Evolutionary conservation across 92 coral and sea anemone genomes (phyloP).

Genomic region (Zoanthus sansibaricus): DNA sequence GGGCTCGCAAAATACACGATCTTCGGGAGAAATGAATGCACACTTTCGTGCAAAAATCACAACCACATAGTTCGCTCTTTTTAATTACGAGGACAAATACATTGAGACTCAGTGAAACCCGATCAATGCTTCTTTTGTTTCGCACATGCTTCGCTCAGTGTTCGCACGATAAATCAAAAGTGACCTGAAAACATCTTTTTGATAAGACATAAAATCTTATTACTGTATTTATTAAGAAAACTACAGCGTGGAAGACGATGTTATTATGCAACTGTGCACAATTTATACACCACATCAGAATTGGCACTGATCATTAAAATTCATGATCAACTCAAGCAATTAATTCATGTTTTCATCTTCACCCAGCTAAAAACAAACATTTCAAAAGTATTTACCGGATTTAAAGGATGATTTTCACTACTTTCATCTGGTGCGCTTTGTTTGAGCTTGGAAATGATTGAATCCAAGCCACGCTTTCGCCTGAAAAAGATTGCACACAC

Average conservation of each 20-base stretch:
- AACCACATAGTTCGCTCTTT: not conserved
- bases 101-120: not conserved
- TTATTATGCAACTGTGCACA: not conserved
- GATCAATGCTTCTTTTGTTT: not conserved
- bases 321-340: not conserved
- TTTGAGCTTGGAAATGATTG: constrained; percentile 44
- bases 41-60: not conserved
- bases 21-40: not conserved
- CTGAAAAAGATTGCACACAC: constrained; percentile 20
- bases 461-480: constrained; percentile 46
- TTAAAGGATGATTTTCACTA: not conserved
- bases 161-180: not conserved
- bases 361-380: not conserved
- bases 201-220: constrained; percentile 13
- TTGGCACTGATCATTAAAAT: not conserved
- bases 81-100: too few species aligned
- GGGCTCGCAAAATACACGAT: not conserved
- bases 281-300: not conserved
- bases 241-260: not conserved
- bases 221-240: not conserved
- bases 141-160: not conserved
- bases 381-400: constrained; percentile 2
- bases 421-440: constrained; percentile 34
- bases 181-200: not conserved
- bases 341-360: not conserved